A percentile compares a stretch with the other conserved stretches of the same genome.
These are phyloP conservation scores for Cantharis nigra DNA, from an alignment of 2,888 invertebrate genomes.

Conservation along the genomic window DNA sequence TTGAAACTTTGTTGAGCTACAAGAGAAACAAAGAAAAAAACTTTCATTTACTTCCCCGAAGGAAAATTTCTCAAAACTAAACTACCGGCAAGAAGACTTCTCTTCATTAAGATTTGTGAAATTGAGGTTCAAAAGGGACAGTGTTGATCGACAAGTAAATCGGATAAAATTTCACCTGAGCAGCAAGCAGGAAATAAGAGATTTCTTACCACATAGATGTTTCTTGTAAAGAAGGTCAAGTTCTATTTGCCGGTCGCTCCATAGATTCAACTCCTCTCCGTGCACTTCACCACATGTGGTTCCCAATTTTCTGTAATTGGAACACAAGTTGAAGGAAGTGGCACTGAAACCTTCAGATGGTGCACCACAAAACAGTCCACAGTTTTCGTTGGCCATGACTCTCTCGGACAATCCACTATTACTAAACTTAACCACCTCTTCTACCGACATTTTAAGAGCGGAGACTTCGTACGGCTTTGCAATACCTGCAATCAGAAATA, in stretches of 20 bases:
- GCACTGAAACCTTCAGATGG: neutral
- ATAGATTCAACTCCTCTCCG: neutral
- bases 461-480: neutral
- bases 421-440: neutral
- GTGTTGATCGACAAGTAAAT: neutral
- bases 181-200: neutral
- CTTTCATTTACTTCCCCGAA: too few species aligned
- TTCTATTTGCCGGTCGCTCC: neutral
- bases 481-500: neutral
- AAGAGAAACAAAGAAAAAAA: too few species aligned
- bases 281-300: neutral
- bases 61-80: too few species aligned
- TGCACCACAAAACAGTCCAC: neutral
- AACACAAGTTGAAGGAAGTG: neutral
- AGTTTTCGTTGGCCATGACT: neutral
- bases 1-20: too few species aligned
- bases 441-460: neutral
- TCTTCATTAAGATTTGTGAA: too few species aligned
- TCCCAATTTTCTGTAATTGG: neutral
- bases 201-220: neutral
- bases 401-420: neutral
- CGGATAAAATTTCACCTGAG: too few species aligned
- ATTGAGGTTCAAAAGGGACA: neutral
- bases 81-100: too few species aligned
- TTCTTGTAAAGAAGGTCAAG: neutral